Evolutionary conservation across 2,797 vertebrate species (phyloP), one percentile per base, ranked within the genome.

Genomic region (Pelochelys cantorii): DNA sequence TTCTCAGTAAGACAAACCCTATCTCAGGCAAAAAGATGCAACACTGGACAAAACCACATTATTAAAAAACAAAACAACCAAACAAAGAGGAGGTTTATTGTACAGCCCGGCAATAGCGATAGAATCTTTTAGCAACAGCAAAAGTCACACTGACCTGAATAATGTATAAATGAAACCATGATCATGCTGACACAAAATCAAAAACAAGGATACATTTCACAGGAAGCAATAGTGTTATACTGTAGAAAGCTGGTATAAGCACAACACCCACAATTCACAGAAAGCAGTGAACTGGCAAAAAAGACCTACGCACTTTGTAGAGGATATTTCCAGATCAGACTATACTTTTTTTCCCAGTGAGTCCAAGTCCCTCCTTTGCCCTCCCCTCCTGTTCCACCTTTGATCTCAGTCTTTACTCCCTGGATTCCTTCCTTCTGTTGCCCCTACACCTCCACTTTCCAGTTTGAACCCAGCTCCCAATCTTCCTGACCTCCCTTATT

Each of bases 1-100:
- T 53, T 89, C 86, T 48, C 75, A 91, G 56, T 56, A 77, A 90
- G 89, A 78, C 74, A 71, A 55, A 62, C 84, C 93, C 68, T 71
- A 90, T 53, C 60, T 87, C 20, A 1, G 2, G 29, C 84, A 11
- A 0, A 14, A 29, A 52, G 12, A 4, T 0, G 25, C 23, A 54
- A 11, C 75, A 27, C 5, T 4, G 1, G 48, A 68, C 23, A 18
- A 82, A 25, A 22, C 11, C 52, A 5, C 0, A 0, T 34, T 37
- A 0, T 60, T 22, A 11, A 2, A 82, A 11, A 52, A 79, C 42
- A 48, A 25, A 42, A 42, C 3, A 29, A 48, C 31, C n/a, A 11
- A 23, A 27, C 48, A 48, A 48, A 48, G 42, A 42, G 42, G 42
- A 42, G 42, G 42, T 42, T 42, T 27, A 52, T 27, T 52, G 7